Conservation (phyloP, 2,797 vertebrate genomes). For the Pipistrellus pipistrellus region DNA sequence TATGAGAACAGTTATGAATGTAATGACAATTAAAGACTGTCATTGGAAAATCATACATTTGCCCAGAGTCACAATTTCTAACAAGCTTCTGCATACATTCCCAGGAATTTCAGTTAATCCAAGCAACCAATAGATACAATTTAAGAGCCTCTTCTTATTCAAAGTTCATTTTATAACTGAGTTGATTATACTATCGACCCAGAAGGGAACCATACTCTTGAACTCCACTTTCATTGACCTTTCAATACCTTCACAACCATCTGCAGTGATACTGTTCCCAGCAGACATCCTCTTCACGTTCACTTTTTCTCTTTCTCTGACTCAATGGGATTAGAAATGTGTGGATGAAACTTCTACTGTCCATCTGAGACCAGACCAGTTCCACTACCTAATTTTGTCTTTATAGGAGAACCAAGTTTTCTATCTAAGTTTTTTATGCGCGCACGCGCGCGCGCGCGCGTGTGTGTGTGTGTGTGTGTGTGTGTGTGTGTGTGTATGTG, state of each 20-base stretch:
- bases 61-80: neutral
- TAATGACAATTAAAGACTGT: neutral
- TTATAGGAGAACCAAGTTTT: neutral
- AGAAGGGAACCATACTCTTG: neutral
- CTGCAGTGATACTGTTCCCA: neutral
- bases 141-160: neutral
- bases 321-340: neutral
- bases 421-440: neutral
- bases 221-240: neutral
- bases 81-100: conserved; percentile 14
- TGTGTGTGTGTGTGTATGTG: neutral
- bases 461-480: neutral
- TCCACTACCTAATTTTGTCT: neutral
- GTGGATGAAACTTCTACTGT: neutral
- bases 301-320: neutral
- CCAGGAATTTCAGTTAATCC: neutral
- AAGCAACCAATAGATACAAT: neutral
- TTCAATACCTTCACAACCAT: neutral
- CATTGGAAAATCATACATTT: neutral
- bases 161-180: neutral
- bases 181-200: neutral
- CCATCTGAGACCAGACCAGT: neutral
- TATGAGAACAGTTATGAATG: neutral
- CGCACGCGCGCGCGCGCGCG: too few species aligned
- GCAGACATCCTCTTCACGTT: neutral